Evolutionary conservation across 2,888 invertebrate species (phyloP), one percentile per base, ranked within the genome.

Genomic region (Drosophila leonis): DNA sequence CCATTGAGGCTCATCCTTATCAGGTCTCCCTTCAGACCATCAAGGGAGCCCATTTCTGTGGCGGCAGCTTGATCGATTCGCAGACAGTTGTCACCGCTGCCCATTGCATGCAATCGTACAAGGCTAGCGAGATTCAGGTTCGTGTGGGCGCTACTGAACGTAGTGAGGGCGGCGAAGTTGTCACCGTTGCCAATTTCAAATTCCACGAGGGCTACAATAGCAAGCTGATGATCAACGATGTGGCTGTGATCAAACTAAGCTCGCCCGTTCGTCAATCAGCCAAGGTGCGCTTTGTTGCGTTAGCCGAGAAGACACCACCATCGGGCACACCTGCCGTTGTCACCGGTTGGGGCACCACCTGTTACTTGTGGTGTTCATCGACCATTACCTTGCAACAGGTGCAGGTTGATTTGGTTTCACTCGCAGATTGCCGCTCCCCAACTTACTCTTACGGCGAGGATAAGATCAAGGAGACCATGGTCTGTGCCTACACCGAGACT

Each of bases 21-120:
- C 94, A 94, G 90, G 92, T 94, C 1, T 93, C 94, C 0, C 68
- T 94, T 15, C 92, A 92, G 68, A 89, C 78, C 39, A 44, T 7
- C 13, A 31, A 35, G 37, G 91, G 90, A 10, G 69, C 57, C n/a
- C 94, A 94, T 70, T 92, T 92, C 71, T 94, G 94, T 62, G 94
- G 94, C 33, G 94, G 93, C 35, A 92, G 93, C n/a, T 86, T 94
- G 51, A 90, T 93, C 70, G 80, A 75, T 12, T 46, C 72, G 4
- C 83, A 82, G 12, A 92, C 81, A 8, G 79, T 93, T 9, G 60
- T 94, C 31, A 94, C 93, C 3, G 94, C 94, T 27, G 94, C 93
- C 68, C 92, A 94, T 75, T 94, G 94, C 78, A 70, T 92, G 82
- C 83, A 88, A 49, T 44, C 27, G 0, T 72, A 78, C 41, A 42